Evolutionary conservation across 2,888 invertebrate species (phyloP).

Genomic region (Ypsolopha sequella): DNA sequence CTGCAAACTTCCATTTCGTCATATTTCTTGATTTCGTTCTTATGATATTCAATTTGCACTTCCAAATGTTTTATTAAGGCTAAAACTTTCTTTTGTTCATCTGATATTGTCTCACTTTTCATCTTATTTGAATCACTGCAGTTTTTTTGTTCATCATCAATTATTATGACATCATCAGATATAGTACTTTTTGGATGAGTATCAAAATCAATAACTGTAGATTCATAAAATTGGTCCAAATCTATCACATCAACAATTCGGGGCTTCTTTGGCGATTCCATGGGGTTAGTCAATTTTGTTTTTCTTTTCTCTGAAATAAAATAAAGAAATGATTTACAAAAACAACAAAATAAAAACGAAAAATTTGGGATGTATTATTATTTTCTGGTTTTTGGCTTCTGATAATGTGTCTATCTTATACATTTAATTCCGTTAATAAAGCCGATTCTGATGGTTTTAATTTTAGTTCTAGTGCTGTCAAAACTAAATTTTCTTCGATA

Average conservation of each 20-base stretch:
- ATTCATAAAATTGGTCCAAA: background rate
- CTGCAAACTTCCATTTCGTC: conserved; percentile 26
- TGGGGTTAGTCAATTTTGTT: background rate
- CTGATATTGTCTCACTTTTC: background rate
- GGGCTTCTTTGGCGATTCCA: background rate
- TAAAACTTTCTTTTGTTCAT: background rate
- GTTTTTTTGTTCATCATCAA: conserved; percentile 1
- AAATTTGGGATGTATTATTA: too few species aligned
- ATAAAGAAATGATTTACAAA: too few species aligned
- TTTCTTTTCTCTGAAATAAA: background rate
- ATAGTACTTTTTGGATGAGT: background rate
- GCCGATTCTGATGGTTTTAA: too few species aligned
- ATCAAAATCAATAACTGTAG: background rate
- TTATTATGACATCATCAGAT: background rate
- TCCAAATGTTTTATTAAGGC: background rate
- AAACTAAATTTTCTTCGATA: too few species aligned
- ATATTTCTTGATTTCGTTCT: conserved; percentile 14
- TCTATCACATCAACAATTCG: background rate
- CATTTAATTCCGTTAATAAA: too few species aligned
- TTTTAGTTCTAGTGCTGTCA: too few species aligned
- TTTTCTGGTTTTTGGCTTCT: too few species aligned
- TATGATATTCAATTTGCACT: conserved; percentile 3
- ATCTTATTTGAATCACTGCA: background rate
- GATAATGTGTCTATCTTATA: too few species aligned
- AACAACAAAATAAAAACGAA: too few species aligned